Evolutionary conservation across 30 jellyfish, hydroid and myxozoan genomes (phyloP), one percentile per base, ranked within the genome.

Genomic region (Sanderia malayensis): DNA sequence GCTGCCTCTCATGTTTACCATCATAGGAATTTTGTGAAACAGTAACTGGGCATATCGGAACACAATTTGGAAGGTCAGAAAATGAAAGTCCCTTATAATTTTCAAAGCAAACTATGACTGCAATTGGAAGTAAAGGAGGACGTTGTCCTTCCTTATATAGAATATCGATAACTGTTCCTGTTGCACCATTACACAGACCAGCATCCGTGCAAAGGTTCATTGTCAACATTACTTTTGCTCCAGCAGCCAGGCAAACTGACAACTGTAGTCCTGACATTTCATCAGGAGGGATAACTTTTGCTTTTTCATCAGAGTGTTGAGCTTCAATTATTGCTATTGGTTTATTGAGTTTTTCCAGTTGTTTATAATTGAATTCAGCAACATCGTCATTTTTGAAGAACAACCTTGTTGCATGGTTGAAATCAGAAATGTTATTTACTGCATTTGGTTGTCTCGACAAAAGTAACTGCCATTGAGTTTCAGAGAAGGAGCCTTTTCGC

Each of bases 191-290:
- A n/a, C n/a, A n/a, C n/a, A n/a, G n/a, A n/a, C n/a, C n/a, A n/a
- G n/a, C n/a, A n/a, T n/a, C n/a, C n/a, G n/a, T n/a, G n/a, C n/a
- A n/a, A n/a, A n/a, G n/a, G 85, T 76, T 60, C 34, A 78, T 1
- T 11, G 88, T 76, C 0, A 76, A 49, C 88, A 76, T 76, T 0
- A 76, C 88, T 55, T 0, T 73, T 2, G 82, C 65, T 4, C 66
- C 66, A 19, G n/a, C 72, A 73, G 68, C 65, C 27, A 73, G 52
- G 52, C 21, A 49, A 6, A 71, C 4, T 71, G 58, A 10, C 58
- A 10, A 44, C n/a, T 44, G 58, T 44, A 44, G n/a, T 44, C n/a
- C n/a, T 11, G 58, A 44, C 58, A 44, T 58, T 9, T 58, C 69
- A 58, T 58, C 69, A 9, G 69, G 24, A 8, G 13, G 13, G n/a